Evolutionary conservation across 2,797 vertebrate species (phyloP).

Genomic region (Microchirus variegatus): DNA sequence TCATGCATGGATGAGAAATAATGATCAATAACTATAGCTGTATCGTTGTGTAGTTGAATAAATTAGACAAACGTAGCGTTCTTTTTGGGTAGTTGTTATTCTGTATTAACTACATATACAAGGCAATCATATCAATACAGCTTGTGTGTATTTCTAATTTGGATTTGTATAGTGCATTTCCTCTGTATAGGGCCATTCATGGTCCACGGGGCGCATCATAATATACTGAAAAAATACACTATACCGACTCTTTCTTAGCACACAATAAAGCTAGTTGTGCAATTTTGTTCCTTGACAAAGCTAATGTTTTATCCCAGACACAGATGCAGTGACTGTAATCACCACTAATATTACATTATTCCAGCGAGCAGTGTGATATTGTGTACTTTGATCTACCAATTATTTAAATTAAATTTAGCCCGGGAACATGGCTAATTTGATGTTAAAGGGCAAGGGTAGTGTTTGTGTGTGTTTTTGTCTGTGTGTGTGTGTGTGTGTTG

Average conservation of each 20-base stretch:
- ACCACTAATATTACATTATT: too few species aligned
- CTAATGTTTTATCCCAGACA: constrained; percentile 45
- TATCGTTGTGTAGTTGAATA: too few species aligned
- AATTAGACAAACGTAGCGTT: too few species aligned
- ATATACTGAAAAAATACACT: constrained; percentile 24
- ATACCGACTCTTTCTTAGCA: constrained; percentile 44
- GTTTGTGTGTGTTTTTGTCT: background rate
- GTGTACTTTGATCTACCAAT: too few species aligned
- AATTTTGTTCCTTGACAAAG: constrained; percentile 43
- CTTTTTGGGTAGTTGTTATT: too few species aligned
- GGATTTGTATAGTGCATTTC: constrained; percentile 1
- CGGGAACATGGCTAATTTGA: background rate
- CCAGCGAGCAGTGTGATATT: too few species aligned
- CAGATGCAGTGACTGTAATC: too few species aligned
- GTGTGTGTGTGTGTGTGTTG: constrained; percentile 18
- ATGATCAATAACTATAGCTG: too few species aligned
- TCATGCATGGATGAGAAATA: too few species aligned
- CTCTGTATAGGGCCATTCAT: constrained; percentile 3
- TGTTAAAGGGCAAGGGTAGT: constrained; percentile 10
- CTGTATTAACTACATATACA: too few species aligned
- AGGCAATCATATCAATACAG: too few species aligned
- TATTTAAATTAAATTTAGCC: too few species aligned
- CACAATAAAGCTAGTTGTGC: constrained; percentile 47
- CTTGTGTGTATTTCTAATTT: background rate
- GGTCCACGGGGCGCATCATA: constrained; percentile 25